A percentile compares a stretch with the other conserved stretches of the same genome.
Conservation (phyloP, 1,140 invertebrate genomes). For the Zaprionus tsacasi region DNA sequence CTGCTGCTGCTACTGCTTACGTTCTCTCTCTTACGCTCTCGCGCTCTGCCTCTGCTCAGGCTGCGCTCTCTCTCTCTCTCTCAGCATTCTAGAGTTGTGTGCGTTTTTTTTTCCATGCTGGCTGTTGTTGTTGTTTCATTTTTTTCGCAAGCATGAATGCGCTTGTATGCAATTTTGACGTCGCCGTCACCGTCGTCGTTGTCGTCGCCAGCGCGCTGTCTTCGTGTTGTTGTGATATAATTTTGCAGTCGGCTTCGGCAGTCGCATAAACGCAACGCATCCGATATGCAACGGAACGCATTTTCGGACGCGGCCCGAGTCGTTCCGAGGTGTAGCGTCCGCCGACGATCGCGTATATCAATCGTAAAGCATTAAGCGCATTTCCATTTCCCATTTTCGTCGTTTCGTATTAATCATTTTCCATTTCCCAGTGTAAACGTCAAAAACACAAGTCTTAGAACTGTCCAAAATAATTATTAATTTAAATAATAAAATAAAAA, state of each 20-base stretch:
- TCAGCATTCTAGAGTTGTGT: slow-evolving; percentile 72
- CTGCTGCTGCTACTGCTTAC: slow-evolving; percentile 9
- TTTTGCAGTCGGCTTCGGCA: slow-evolving; percentile 83
- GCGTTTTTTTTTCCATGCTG: slow-evolving; percentile 44
- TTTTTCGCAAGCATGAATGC: slow-evolving; percentile 60
- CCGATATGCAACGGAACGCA: slow-evolving; percentile 85
- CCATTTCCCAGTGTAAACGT: slow-evolving; percentile 48
- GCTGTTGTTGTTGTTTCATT: slow-evolving; percentile 19
- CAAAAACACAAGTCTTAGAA: neutral
- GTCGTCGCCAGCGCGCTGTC: slow-evolving; percentile 70
- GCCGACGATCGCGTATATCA: slow-evolving; percentile 84
- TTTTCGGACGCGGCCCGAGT: slow-evolving; percentile 84
- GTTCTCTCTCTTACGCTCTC: slow-evolving; percentile 22
- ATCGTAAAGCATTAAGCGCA: slow-evolving; percentile 82
- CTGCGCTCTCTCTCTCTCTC: slow-evolving; percentile 37
- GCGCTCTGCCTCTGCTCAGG: slow-evolving; percentile 5
- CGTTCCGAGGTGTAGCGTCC: slow-evolving; percentile 84
- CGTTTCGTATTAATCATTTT: too few relatives aligned
- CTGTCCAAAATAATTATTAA: too few relatives aligned
- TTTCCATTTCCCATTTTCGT: slow-evolving; percentile 66
- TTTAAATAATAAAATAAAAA: too few relatives aligned
- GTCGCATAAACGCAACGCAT: slow-evolving; percentile 84
- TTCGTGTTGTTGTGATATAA: slow-evolving; percentile 83
- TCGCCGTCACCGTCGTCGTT: slow-evolving; percentile 42
- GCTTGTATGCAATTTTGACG: slow-evolving; percentile 76